phyloP scores from a whole-genome alignment of 2,113 vertebrate species.

The Larimichthys polyactis region DNA sequence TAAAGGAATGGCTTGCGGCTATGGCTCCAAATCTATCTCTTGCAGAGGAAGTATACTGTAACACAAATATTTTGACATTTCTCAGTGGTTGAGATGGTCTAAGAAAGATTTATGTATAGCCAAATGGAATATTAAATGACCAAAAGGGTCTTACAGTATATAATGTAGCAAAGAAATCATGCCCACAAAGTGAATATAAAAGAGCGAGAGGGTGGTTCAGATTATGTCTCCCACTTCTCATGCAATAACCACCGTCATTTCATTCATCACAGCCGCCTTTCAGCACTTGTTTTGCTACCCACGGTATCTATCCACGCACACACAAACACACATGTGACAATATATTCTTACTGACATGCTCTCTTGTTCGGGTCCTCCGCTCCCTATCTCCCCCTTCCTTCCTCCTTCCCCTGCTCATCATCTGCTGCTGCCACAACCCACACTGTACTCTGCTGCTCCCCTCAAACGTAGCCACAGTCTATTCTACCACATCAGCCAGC shows the following conservation, averaged over 20 bases:
- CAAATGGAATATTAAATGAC: constrained; percentile 33
- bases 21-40: constrained; percentile 5
- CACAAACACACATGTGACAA: constrained; percentile 25
- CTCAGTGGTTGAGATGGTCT: neutral
- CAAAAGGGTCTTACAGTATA: constrained; percentile 3
- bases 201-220: neutral
- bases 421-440: constrained; percentile 43
- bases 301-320: neutral
- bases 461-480: constrained; percentile 46
- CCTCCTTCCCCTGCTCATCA: constrained; percentile 22
- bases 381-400: neutral
- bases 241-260: constrained; percentile 35
- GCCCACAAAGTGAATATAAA: neutral
- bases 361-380: neutral
- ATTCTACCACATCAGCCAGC: constrained; percentile 63
- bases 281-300: constrained; percentile 5
- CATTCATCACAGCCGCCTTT: constrained; percentile 21
- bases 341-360: constrained; percentile 40
- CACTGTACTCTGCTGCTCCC: constrained; percentile 44
- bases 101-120: neutral
- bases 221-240: constrained; percentile 5
- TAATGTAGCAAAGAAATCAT: neutral
- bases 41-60: neutral
- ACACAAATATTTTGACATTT: constrained; percentile 23
- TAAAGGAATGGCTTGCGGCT: neutral